Base-by-base conservation (phyloP, 2,888 invertebrate species). In the Nycteola revayana region DNA sequence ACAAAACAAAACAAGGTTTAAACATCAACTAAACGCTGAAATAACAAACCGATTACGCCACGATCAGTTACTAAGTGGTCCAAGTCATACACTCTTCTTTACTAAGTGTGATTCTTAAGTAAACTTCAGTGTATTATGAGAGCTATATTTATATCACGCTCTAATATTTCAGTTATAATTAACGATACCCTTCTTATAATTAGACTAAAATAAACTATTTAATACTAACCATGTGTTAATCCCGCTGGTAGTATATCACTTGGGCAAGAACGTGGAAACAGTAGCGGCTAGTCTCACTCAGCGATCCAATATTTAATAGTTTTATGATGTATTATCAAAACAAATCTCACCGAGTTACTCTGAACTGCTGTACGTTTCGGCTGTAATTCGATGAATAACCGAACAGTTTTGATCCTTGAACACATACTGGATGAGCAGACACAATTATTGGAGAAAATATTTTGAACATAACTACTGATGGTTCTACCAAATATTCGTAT, bases 261-360 rank as follows among this genome's bases (percentile, higher is more conserved):
- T 80, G 60, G 38, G 49, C 65, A 60, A 48, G 49, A 59, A 59
- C 69, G 60, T 72, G 71, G 73, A 78, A 76, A 80, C 79, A 75
- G 83, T 77, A 72, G 74, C 69, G 58, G 89, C 64, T 84, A 88
- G 78, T 88, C 87, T 89, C 89, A 88, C 88, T 89, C 89, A 83
- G 76, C 89, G 85, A 77, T 79, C 77, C 74, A 84, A 89, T 89
- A 89, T 89, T 89, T 89, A 89, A 89, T 89, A 89, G 87, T 88
- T 87, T 89, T 89, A 89, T 89, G 89, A 89, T 89, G 85, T 89
- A 89, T 89, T 89, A 87, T 89, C 87, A 89, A 87, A 89, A 89
- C 89, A 89, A 86, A 86, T 86, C 86, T 75, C 66, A 71, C 69
- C 66, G 72, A 83, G 81, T 84, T 79, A 80, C 77, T 84, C 76